These are phyloP conservation scores for Meandrusa payeni DNA, from an alignment of 2,888 invertebrate genomes.

Conservation along the genomic window DNA sequence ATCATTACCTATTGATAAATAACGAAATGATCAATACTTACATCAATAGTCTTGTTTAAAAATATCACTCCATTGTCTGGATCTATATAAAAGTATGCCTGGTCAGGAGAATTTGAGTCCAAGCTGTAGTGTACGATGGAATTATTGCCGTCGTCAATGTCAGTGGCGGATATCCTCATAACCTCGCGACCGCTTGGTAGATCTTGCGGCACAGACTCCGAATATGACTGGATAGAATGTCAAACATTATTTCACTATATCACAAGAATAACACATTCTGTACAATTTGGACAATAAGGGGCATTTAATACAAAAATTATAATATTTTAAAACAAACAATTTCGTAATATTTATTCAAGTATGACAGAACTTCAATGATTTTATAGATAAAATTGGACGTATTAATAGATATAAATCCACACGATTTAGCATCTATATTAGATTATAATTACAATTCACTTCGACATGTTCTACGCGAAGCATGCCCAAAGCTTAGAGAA, in stretches of 20 bases:
- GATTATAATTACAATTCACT: constrained; percentile 34
- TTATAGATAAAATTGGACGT: too few species aligned
- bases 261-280: too few species aligned
- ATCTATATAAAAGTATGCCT: constrained; percentile 90
- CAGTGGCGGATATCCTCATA: constrained; percentile 95
- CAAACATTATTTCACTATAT: constrained; percentile 23
- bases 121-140: constrained; percentile 89
- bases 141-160: constrained; percentile 95
- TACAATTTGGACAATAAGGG: too few species aligned
- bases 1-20: too few species aligned
- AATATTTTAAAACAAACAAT: constrained; percentile 3
- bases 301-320: background rate
- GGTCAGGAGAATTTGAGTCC: constrained; percentile 68
- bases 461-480: constrained; percentile 73
- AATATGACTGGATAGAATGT: constrained; percentile 65
- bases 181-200: constrained; percentile 86
- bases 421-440: constrained; percentile 28
- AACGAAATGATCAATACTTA: constrained; percentile 57
- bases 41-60: constrained; percentile 83
- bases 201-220: constrained; percentile 92
- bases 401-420: constrained; percentile 6
- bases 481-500: constrained; percentile 77
- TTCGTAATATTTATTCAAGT: background rate
- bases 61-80: constrained; percentile 91
- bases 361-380: background rate